Conservation (phyloP, 35 echinoderm and acorn worm genomes). For the Hemicentrotus pulcherrimus region DNA sequence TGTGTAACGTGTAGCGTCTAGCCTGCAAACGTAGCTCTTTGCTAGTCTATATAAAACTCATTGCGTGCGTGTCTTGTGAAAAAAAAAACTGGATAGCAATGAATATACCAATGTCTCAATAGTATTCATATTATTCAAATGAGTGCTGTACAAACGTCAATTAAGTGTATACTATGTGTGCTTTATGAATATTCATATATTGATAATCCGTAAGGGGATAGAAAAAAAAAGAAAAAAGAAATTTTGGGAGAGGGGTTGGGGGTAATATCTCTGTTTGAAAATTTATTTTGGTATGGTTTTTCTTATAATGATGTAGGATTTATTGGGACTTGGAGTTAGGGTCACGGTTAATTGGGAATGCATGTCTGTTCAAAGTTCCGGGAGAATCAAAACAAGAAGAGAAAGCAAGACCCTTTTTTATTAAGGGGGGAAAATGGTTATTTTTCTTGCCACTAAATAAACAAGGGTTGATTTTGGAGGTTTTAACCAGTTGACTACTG, state of each 20-base stretch:
- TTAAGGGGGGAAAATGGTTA: neutral
- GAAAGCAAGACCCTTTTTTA: neutral
- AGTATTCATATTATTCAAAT: constrained; percentile 20
- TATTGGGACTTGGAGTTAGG: neutral
- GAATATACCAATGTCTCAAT: neutral
- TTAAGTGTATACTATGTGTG: neutral
- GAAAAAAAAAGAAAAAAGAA: too few relatives aligned
- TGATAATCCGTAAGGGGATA: neutral
- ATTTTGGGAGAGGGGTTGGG: neutral
- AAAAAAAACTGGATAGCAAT: neutral
- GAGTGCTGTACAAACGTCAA: constrained; percentile 1
- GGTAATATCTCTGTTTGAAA: neutral
- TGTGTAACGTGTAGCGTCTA: neutral
- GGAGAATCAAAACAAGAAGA: neutral
- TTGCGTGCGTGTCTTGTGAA: constrained; percentile 16
- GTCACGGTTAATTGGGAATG: neutral
- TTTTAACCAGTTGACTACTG: neutral
- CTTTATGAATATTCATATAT: constrained; percentile 20
- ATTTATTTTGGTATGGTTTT: neutral
- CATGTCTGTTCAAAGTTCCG: neutral
- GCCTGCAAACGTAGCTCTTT: neutral
- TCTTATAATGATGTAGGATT: neutral
- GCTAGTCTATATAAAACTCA: neutral
- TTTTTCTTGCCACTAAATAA: neutral
- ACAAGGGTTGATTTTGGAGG: neutral